These are phyloP conservation scores for Conchocele bisecta DNA, from an alignment of 2,888 invertebrate genomes.

Conservation along the genomic window DNA sequence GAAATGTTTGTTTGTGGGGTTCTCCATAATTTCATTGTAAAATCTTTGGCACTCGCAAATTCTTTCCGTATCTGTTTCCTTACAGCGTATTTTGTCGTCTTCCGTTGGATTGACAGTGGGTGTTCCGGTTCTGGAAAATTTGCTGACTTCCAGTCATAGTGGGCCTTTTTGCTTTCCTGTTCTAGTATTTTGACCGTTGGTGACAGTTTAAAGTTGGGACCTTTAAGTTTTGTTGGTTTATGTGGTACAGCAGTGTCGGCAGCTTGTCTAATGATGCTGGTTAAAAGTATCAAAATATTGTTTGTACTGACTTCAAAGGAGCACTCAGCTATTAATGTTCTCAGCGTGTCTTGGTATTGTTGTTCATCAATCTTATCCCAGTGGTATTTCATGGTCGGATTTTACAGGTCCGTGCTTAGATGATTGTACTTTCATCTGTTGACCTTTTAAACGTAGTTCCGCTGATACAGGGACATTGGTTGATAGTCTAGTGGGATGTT, in stretches of 20 bases:
- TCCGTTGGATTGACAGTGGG: constrained; percentile 8
- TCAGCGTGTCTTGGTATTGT: neutral
- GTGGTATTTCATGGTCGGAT: neutral
- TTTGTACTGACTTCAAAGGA: neutral
- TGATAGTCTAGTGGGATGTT: neutral
- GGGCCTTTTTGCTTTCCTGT: neutral
- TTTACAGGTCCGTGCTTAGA: neutral
- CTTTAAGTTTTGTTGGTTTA: neutral
- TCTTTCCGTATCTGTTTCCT: constrained; percentile 6
- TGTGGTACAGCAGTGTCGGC: neutral
- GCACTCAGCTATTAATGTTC: neutral
- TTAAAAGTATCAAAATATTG: neutral
- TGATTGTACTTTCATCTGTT: neutral
- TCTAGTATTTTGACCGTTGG: constrained; percentile 1
- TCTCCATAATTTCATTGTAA: constrained; percentile 12
- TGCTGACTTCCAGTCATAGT: constrained; percentile 2
- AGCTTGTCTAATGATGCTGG: neutral
- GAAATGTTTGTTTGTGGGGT: constrained; percentile 5
- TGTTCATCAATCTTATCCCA: constrained; percentile 2
- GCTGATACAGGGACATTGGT: constrained; percentile 1
- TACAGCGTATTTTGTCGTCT: neutral
- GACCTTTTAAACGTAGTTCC: neutral
- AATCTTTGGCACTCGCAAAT: constrained; percentile 1
- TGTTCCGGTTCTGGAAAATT: neutral
- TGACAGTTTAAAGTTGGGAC: constrained; percentile 6